Evolutionary conservation across 2,113 vertebrate species (phyloP), one percentile per base, ranked within the genome.

Genomic region (Tragelaphus buxtoni): DNA sequence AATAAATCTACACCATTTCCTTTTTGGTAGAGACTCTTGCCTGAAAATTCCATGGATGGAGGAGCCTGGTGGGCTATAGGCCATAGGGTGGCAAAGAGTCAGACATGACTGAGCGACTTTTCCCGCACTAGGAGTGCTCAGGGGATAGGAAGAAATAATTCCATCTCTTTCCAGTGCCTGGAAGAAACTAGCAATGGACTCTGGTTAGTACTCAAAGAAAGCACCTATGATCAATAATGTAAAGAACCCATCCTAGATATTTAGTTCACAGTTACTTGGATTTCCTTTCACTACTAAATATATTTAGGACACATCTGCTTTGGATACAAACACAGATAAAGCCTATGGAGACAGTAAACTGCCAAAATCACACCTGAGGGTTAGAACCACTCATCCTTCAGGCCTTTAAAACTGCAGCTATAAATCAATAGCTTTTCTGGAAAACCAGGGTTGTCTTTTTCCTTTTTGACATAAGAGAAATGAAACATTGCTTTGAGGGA

Each of bases 401-500:
- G 28, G 93, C 14, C 14, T 91, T 84, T 63, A 96, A 84, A 89
- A 80, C 0, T 26, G 4, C 35, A 30, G 20, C 47, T 81, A 28
- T 18, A 77, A 26, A 74, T 45, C 69, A 91, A 95, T 1, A 84
- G 22, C 58, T 86, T 90, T 90, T 45, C 14, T 32, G 22, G 49
- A 32, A 92, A 92, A 85, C 51, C 39, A 28, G 17, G n/a, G 49
- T 58, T 51, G 83, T 63, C 65, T 72, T 72, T 91, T 56, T 49
- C 28, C 39, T 83, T 65, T 32, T 65, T 60, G 18, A 95, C 74
- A 58, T 24, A 32, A 51, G 28, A 97, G 39, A 88, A 93, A 7
- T 56, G 32, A 82, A 96, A 95, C 84, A 86, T 1, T 91, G 39
- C 13, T 96, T 94, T 85, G 61, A 93, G 39, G n/a, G 35, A 90